Conservation (phyloP, 2,888 invertebrate genomes). For the Prenolepis imparis region DNA sequence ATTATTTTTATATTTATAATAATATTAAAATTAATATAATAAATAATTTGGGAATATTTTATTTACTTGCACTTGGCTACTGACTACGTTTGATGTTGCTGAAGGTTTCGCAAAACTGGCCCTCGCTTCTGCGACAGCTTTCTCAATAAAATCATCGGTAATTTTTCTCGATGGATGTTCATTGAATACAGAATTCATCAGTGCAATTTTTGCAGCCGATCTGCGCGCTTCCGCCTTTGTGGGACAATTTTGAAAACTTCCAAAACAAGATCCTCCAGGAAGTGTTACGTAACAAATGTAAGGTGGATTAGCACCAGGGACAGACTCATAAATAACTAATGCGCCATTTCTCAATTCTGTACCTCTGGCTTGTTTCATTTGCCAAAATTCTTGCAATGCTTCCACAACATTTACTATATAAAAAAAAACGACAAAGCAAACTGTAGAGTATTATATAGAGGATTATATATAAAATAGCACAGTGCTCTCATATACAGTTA, state of each 20-base stretch:
- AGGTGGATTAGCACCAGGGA: conserved; percentile 95
- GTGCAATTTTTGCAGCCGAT: conserved; percentile 97
- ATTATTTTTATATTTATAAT: no score
- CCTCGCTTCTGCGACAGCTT: conserved; percentile 96
- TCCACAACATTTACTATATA: conserved; percentile 96
- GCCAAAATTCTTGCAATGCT: conserved; percentile 98
- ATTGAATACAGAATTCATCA: conserved; percentile 99
- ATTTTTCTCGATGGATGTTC: conserved; percentile 97
- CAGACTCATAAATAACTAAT: conserved; percentile 97
- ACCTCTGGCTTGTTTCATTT: conserved; percentile 97
- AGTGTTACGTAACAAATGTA: conserved; percentile 98
- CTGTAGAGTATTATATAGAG: neutral
- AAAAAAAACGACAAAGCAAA: conserved; percentile 64
- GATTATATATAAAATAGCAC: neutral
- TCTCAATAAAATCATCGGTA: conserved; percentile 97
- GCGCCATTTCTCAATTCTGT: conserved; percentile 95
- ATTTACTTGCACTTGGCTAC: conserved; percentile 76
- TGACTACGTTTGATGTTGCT: conserved; percentile 79
- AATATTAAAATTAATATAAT: no score
- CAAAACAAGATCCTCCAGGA: conserved; percentile 98
- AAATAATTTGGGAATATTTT: neutral
- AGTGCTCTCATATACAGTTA: neutral
- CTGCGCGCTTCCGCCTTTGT: conserved; percentile 97
- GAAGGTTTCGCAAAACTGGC: conserved; percentile 88
- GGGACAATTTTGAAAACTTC: conserved; percentile 97